Evolutionary conservation across 92 coral and sea anemone genomes (phyloP), one percentile per base, ranked within the genome.

Genomic region (Palythoa caribaeorum): DNA sequence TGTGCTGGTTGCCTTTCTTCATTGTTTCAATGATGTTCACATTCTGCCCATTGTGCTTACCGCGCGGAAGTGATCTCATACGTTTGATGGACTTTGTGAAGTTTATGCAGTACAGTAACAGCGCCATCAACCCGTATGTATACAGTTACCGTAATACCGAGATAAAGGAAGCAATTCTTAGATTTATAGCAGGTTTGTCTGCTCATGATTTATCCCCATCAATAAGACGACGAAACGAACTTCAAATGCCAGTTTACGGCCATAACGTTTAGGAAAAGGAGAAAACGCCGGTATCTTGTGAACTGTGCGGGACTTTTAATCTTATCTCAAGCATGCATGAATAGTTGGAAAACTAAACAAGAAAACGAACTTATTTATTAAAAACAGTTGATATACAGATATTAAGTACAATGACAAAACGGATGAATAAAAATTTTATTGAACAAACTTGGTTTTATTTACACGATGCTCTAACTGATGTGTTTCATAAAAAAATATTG

Each of bases 61-160:
- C 93, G 3, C 35, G 51, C 2, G 95, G 79, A 4, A 44, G 57
- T 8, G 73, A 85, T 9, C 84, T 93, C 20, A 68, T 66, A 3
- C 87, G 91, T 9, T 88, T 94, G 73, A 70, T 94, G 83, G 97
- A 94, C 89, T 88, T 94, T 78, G 90, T 94, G 2, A 94, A 94
- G 72, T 93, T 93, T 89, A 94, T 94, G 95, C 97, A 94, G 47
- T 94, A 94, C 69, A 85, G 88, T 20, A 94, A 92, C 91, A 94
- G 97, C 68, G 95, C 88, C 14, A 87, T 94, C 6, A 94, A 94
- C 79, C 97, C 97, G 9, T 84, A 84, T 62, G 91, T 94, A 39
- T 94, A 94, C 71, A 93, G 95, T 16, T 94, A 93, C 71, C 95
- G 97, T 14, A 94, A 94, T 83, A 88, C 88, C 9, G 90, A 90